Evolutionary conservation across 2,797 vertebrate species (phyloP).

Genomic region (Xiphophorus birchmanni): DNA sequence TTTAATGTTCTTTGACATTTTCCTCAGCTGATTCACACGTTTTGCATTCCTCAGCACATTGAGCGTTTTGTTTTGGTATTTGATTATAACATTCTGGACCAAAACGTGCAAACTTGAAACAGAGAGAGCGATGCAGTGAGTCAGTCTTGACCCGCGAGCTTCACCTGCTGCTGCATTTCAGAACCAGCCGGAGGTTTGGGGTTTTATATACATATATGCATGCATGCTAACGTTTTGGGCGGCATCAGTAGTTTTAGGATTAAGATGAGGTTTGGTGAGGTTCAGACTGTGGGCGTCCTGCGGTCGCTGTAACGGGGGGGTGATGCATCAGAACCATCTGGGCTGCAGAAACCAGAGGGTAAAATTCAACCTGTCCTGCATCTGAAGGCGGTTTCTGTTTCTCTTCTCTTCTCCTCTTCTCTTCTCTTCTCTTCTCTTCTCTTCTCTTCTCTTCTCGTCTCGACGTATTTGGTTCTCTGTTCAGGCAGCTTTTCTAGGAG

Average conservation of each 20-base stretch:
- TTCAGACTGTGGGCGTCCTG: conserved; percentile 8
- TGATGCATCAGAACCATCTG: conserved; percentile 2
- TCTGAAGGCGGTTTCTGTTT: neutral
- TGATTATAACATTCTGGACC: neutral
- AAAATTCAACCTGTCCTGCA: conserved; percentile 4
- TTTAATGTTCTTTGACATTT: neutral
- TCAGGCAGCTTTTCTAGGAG: neutral
- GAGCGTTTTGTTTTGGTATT: neutral
- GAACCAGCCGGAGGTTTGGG: conserved; percentile 1
- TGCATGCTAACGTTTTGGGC: neutral
- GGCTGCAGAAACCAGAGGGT: neutral
- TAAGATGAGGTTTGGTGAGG: conserved; percentile 1
- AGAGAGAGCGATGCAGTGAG: neutral
- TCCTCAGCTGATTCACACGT: neutral
- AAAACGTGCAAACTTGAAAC: neutral
- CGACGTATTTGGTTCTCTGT: neutral
- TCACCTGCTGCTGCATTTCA: neutral
- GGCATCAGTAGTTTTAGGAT: neutral
- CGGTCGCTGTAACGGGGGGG: neutral
- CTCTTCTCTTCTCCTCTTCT: too few species aligned
- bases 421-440: too few species aligned
- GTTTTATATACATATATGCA: neutral
- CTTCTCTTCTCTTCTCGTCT: too few species aligned
- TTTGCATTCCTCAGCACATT: neutral
- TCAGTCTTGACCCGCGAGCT: neutral